Evolutionary conservation across 2,113 vertebrate genomes (phyloP), one percentile per base, ranked within the genome.

Genomic region (Entelurus aequoreus): DNA sequence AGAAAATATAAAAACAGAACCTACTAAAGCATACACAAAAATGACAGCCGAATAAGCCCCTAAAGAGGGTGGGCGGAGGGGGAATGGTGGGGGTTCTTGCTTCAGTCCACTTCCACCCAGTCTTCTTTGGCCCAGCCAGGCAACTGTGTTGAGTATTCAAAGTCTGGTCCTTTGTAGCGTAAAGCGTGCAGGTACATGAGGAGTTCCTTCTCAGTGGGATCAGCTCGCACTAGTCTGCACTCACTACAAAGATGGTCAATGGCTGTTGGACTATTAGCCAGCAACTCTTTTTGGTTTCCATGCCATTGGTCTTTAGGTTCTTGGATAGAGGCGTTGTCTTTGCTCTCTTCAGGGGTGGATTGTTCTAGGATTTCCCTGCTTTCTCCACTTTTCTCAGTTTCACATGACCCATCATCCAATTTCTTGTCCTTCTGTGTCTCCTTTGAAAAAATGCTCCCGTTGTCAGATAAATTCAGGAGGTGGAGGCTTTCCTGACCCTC

Each of bases 161-260:
- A 99, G 21, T 88, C 92, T 0, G 90, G 85, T n/a, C 96, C 96
- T 84, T 95, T 97, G 73, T 99, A 99, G 49, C 93, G 73, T 54
- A 97, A 77, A 2, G 97, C 96, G 0, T 99, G 97, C 1, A 99
- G 91, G 71, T 92, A 99, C 97, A 99, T 99, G 68, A 99, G 81
- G 63, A 99, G 89, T 3, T 99, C 95, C 74, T 87, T 87, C 57
- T 94, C 91, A 6, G 91, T 93, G 0, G 96, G 97, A 77, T 98
- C 96, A 36, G 88, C 83, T 51, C 94, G 78, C 0, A 85, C 75
- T 0, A 89, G 75, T 66, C 83, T 93, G 77, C 97, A 99, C 58
- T 99, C 97, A 6, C 84, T 68, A 54, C 96, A 99, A 28, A 99
- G 82, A 36, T 88, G 84, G 71, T 99, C 97, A 14, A 54, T 2